phyloP scores from a whole-genome alignment of 2,888 invertebrate species.

The Cheilosia vulpina region DNA sequence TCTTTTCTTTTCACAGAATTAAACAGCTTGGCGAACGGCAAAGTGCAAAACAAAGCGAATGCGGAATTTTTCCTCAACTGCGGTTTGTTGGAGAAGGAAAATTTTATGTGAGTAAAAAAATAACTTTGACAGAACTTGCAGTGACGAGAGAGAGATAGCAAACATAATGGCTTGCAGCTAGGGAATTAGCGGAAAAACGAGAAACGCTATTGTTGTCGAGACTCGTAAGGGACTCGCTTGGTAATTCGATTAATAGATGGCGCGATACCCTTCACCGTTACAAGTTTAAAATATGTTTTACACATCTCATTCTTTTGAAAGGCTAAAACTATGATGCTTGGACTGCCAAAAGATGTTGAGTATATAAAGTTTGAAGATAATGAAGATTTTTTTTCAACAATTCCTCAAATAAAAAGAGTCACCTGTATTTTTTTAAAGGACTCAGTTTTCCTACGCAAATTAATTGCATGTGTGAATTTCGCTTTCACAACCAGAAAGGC shows the following conservation, averaged over 20 bases:
- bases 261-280: background rate
- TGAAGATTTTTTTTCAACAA: no score
- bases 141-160: constrained; percentile 19
- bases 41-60: constrained; percentile 67
- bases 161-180: constrained; percentile 42
- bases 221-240: constrained; percentile 1
- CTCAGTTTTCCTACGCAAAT: no score
- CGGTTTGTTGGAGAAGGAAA: constrained; percentile 57
- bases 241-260: constrained; percentile 15
- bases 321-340: background rate
- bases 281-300: background rate
- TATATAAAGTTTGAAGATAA: no score
- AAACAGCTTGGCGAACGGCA: constrained; percentile 24
- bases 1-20: constrained; percentile 18
- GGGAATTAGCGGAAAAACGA: background rate
- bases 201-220: constrained; percentile 2
- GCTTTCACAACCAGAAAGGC: no score
- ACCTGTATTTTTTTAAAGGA: no score
- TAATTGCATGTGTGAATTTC: no score
- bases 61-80: constrained; percentile 62
- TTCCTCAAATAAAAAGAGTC: no score
- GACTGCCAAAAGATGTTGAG: background rate
- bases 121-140: constrained; percentile 58
- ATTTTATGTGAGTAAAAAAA: constrained; percentile 52
- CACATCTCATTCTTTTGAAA: background rate